Base-by-base conservation (phyloP, 2,888 invertebrate genomes). In the Sicus ferrugineus region DNA sequence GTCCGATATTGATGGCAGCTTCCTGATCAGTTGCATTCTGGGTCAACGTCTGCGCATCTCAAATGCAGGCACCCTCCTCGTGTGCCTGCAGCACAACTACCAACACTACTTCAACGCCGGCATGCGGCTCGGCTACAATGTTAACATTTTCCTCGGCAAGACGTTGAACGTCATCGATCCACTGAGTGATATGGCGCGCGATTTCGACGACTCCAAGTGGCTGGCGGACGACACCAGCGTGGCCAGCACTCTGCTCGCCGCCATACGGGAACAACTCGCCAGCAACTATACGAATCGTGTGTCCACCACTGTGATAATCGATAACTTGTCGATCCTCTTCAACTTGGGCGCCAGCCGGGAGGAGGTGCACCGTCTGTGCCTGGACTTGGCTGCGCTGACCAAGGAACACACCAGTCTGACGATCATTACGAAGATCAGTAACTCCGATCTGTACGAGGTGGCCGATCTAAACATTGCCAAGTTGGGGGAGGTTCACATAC, bases 81-180 rank as follows among this genome's bases (percentile, higher is more conserved):
- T 93, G 62, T 88, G 90, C 63, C 86, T 91, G 71, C 93, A 93
- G 80, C 91, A 93, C 77, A 89, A 90, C 2, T 86, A 91, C 61
- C 88, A 88, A 67, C 93, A 93, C 80, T 93, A 92, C 78, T 90
- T 92, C 71, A 91, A 90, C 84, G 88, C 93, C 42, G 91, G 92
- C 16, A 89, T 91, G 78, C 90, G 91, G 77, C 87, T 93, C 78
- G 92, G 92, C 63, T 92, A 90, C 78, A 92, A 92, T 81, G 84
- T 93, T 38, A 87, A 88, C 42, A 83, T 87, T 64, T 84, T 87
- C 70, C 81, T 86, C 30, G 85, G 86, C 19, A 87, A 87, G 59
- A 84, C 84, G n/a, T 83, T 89, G 0, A 84, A 82, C 31, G 82
- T 88, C 3, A 84, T 90, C 28, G 89, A 90, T 76, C 87, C 88